phyloP scores from a whole-genome alignment of 2,888 invertebrate species.

The Eristalis arbustorum region DNA sequence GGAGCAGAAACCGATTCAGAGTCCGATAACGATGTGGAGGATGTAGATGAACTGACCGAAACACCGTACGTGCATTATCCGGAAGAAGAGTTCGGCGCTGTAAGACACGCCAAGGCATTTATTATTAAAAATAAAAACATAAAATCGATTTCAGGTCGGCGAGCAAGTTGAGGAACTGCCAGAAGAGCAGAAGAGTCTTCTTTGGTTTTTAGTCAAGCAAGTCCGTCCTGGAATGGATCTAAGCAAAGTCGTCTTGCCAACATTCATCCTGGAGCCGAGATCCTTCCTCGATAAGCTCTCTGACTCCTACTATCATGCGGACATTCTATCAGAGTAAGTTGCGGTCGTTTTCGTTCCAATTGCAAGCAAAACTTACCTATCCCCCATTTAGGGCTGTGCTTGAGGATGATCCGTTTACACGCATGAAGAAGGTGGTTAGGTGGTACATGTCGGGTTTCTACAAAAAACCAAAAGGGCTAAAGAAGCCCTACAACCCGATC shows the following conservation, averaged over 20 bases:
- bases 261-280: slow-evolving; percentile 95
- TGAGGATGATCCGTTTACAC: slow-evolving; percentile 92
- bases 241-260: slow-evolving; percentile 91
- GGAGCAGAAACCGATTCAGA: slow-evolving; percentile 84
- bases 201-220: slow-evolving; percentile 97
- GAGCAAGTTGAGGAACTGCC: slow-evolving; percentile 95
- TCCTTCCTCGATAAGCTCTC: slow-evolving; percentile 96
- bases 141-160: slow-evolving; percentile 82
- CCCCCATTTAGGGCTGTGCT: slow-evolving; percentile 84
- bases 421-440: slow-evolving; percentile 92
- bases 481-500: slow-evolving; percentile 97
- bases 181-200: slow-evolving; percentile 96
- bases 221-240: slow-evolving; percentile 98
- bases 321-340: slow-evolving; percentile 89
- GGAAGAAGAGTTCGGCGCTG: slow-evolving; percentile 84
- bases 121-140: not conserved
- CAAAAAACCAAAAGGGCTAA: slow-evolving; percentile 95
- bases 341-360: not conserved
- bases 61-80: slow-evolving; percentile 83
- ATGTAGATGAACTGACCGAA: slow-evolving; percentile 81
- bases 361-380: not conserved
- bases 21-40: slow-evolving; percentile 73
- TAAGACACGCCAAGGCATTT: slow-evolving; percentile 71
- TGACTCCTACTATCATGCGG: slow-evolving; percentile 96
- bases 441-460: slow-evolving; percentile 97